phyloP scores from a whole-genome alignment of 2,797 vertebrate species.

The Manis crassicaudata region DNA sequence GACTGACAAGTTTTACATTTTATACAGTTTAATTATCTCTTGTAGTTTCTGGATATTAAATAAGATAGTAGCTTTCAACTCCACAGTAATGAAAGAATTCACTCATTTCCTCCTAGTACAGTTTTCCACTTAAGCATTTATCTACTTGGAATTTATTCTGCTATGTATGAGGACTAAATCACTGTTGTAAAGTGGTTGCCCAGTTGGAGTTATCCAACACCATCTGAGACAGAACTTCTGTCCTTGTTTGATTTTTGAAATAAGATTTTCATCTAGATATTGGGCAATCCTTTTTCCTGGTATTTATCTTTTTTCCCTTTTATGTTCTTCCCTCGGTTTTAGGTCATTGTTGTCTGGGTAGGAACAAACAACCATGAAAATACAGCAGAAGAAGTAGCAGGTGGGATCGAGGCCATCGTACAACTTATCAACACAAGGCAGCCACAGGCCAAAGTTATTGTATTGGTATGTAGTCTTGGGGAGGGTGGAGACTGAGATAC shows the following conservation, averaged over 20 bases:
- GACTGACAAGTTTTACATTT: background rate
- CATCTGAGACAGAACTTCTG: conserved; percentile 10
- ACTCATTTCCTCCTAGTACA: background rate
- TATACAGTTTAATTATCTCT: background rate
- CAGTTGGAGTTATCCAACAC: background rate
- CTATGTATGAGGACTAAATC: background rate
- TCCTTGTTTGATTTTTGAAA: background rate
- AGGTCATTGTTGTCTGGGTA: conserved; percentile 98
- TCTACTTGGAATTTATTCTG: conserved; percentile 5
- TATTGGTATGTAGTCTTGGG: conserved; percentile 90
- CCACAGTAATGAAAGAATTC: background rate
- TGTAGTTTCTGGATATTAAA: conserved; percentile 14
- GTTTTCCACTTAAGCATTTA: background rate
- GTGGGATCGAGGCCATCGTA: conserved; percentile 94
- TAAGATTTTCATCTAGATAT: background rate
- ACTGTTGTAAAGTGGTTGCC: background rate
- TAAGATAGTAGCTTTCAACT: background rate
- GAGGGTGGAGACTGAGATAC: background rate
- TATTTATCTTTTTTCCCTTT: background rate
- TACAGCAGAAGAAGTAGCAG: conserved; percentile 95
- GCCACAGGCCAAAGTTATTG: conserved; percentile 95
- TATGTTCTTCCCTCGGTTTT: background rate
- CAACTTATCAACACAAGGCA: conserved; percentile 91
- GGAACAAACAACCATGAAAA: conserved; percentile 98
- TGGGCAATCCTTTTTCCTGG: background rate